These are phyloP conservation scores for Paraescarpia echinospica DNA, from an alignment of 1,140 invertebrate species.

Conservation along the genomic window DNA sequence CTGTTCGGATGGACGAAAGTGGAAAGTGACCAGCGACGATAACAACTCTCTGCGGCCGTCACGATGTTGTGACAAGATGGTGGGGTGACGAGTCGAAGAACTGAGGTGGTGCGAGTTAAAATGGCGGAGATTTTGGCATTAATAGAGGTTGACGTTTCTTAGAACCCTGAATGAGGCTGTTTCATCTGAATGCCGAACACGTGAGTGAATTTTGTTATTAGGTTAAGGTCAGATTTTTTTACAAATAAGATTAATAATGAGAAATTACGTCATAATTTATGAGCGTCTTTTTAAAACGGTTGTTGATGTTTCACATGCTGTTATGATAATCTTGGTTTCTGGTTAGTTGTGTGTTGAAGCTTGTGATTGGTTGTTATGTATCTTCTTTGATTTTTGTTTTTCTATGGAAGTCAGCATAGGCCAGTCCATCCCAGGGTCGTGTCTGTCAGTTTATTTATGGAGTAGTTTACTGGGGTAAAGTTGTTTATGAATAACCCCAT, in stretches of 20 bases:
- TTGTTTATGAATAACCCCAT: background rate
- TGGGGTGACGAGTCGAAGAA: background rate
- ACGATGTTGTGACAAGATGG: background rate
- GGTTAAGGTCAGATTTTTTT: background rate
- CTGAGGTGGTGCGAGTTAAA: background rate
- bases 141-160: background rate
- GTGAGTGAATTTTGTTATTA: background rate
- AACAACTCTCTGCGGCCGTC: background rate
- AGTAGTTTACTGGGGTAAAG: background rate
- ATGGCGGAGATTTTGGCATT: background rate
- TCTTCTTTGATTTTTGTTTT: background rate
- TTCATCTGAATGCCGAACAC: background rate
- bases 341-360: background rate
- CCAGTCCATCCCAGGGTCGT: background rate
- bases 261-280: background rate
- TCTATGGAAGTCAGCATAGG: background rate
- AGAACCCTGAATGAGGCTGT: background rate
- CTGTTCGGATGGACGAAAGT: background rate
- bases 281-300: background rate
- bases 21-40: background rate
- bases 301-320: background rate
- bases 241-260: background rate
- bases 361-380: background rate
- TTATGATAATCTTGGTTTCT: background rate
- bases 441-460: background rate